Conservation (phyloP, 2,797 vertebrate genomes). For the Tokudaia muenninki region DNA sequence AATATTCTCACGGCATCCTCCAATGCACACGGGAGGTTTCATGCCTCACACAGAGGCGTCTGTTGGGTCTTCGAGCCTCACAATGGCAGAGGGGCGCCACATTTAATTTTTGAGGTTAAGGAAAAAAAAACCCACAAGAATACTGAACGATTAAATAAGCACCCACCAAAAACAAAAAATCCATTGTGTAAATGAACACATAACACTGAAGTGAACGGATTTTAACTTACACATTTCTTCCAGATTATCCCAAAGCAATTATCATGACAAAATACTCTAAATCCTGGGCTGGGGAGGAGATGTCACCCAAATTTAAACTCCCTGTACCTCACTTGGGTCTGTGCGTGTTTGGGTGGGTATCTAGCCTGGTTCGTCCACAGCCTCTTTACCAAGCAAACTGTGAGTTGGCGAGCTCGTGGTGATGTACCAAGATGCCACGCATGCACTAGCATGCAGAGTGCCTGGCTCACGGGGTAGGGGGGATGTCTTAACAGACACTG, state of each 20-base stretch:
- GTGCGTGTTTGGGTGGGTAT: background rate
- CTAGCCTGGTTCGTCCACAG: background rate
- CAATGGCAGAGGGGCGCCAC: background rate
- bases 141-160: background rate
- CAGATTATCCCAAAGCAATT: background rate
- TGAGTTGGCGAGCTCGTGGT: accelerated
- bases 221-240: background rate
- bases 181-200: accelerated
- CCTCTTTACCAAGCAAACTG: background rate
- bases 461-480: no score
- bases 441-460: accelerated
- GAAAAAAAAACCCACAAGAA: background rate
- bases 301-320: background rate
- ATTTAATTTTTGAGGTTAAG: background rate
- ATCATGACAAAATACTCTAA: accelerated
- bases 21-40: background rate
- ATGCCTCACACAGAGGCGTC: accelerated
- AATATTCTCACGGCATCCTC: background rate
- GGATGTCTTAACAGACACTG: background rate
- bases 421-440: background rate
- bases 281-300: accelerated
- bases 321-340: no score
- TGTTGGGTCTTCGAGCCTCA: background rate
- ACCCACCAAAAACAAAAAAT: background rate
- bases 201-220: accelerated